Evolutionary conservation across 2,113 vertebrate genomes (phyloP).

Genomic region (Gambusia affinis): DNA sequence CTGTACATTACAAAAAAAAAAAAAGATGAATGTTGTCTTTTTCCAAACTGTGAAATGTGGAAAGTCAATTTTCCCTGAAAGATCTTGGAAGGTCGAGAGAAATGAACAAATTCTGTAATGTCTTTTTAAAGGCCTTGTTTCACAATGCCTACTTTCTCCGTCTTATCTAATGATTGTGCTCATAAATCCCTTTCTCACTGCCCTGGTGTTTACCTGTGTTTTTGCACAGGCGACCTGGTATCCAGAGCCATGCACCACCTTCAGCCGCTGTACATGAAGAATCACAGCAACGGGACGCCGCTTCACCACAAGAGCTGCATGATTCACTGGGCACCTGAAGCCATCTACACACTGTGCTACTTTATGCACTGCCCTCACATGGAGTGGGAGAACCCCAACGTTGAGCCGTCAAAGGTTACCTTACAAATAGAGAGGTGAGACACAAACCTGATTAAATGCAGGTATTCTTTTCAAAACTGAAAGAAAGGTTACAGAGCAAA

Average conservation of each 20-base stretch:
- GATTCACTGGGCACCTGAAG: slow-evolving; percentile 94
- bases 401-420: slow-evolving; percentile 94
- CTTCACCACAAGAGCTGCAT: slow-evolving; percentile 86
- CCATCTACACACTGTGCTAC: slow-evolving; percentile 97
- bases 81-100: slow-evolving; percentile 36
- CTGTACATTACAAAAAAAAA: slow-evolving; percentile 23
- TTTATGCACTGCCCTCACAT: slow-evolving; percentile 99
- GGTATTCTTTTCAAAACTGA: neutral
- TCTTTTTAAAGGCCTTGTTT: slow-evolving; percentile 51
- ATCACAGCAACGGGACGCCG: slow-evolving; percentile 88
- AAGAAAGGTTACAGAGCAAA: neutral
- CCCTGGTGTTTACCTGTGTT: slow-evolving; percentile 10
- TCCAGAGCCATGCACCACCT: slow-evolving; percentile 96
- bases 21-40: slow-evolving; percentile 40
- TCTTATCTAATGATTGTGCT: neutral
- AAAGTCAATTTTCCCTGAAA: slow-evolving; percentile 52
- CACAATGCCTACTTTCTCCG: slow-evolving; percentile 30
- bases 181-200: neutral
- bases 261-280: slow-evolving; percentile 91
- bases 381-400: slow-evolving; percentile 98
- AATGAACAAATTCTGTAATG: slow-evolving; percentile 37
- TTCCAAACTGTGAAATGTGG: slow-evolving; percentile 24
- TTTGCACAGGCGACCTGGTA: slow-evolving; percentile 90
- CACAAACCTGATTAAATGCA: neutral
- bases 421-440: slow-evolving; percentile 92